phyloP scores from a whole-genome alignment of 2,888 invertebrate genomes.

The Toxonevra muliebris region DNA sequence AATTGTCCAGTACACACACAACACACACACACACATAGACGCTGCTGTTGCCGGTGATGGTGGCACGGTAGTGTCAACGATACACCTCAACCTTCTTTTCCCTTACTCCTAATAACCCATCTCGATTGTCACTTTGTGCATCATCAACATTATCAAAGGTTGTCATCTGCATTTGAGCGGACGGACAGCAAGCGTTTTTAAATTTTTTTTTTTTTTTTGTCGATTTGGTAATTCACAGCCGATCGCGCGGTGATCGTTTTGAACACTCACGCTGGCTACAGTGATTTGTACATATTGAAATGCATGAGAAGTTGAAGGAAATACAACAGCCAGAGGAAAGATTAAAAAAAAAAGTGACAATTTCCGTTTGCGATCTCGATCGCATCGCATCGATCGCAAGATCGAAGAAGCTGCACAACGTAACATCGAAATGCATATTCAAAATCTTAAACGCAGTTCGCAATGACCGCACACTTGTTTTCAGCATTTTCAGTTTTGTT shows the following conservation, averaged over 20 bases:
- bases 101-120: slow-evolving; percentile 52
- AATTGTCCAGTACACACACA: slow-evolving; percentile 52
- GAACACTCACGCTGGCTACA: not conserved
- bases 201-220: too few species aligned
- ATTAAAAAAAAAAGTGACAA: not conserved
- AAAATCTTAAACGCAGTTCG: slow-evolving; percentile 26
- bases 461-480: slow-evolving; percentile 21
- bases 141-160: slow-evolving; percentile 12
- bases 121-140: slow-evolving; percentile 54
- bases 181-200: too few species aligned
- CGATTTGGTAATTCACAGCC: not conserved
- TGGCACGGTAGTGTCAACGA: too few species aligned
- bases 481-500: not conserved
- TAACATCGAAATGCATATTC: slow-evolving; percentile 31
- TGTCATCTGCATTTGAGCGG: slow-evolving; percentile 9
- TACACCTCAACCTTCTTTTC: too few species aligned
- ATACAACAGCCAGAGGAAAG: not conserved
- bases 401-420: not conserved
- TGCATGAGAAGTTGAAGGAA: too few species aligned
- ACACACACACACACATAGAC: not conserved
- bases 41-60: too few species aligned
- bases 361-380: not conserved
- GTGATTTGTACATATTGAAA: not conserved
- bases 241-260: not conserved
- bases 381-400: not conserved